Base-by-base conservation (phyloP, 2,888 invertebrate species). In the Morpho deidamia region DNA sequence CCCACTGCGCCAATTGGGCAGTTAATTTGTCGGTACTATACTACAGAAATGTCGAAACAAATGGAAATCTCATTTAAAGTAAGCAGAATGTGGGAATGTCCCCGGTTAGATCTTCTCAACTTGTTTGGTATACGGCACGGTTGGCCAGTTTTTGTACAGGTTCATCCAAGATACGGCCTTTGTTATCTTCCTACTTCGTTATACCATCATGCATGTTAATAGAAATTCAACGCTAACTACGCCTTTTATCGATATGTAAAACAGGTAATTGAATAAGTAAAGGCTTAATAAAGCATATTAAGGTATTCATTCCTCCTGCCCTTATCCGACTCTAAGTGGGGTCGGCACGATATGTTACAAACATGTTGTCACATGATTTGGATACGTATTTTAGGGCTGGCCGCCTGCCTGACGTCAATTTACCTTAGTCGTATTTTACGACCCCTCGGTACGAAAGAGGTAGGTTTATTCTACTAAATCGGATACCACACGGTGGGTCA, bases 51-150 rank as follows among this genome's bases (percentile, higher is more conserved):
- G 67, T 76, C 69, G 71, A 9, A 11, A 37, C 32, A 69, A 71
- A 55, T 82, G 83, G 76, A 68, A 69, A 55, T 63, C 56, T 47
- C 43, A 32, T 45, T 43, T 45, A 48, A 67, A 68, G 62, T 66
- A 62, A 64, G 63, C 66, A 67, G 68, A 69, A 79, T 85, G 84
- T 85, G 84, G 85, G 85, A 85, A 84, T 83, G 78, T 78, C 72
- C 69, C 63, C 60, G 52, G 68, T 64, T 65, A 72, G 75, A 69
- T 77, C 80, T 83, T 84, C 84, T 83, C 85, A 83, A 82, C 81
- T 78, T 58, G 79, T 76, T 78, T 74, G 69, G 77, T 72, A 44
- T 76, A 72, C 71, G 61, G 71, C 68, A 68, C 70, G 77, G 77
- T 76, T 78, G 78, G 62, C 65, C 65, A 68, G 63, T 85, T 83